Percentiles rank a stretch among this genome's conserved stretches.
Conservation (phyloP, 2,113 vertebrate species). For the Platysternon megacephalum region DNA sequence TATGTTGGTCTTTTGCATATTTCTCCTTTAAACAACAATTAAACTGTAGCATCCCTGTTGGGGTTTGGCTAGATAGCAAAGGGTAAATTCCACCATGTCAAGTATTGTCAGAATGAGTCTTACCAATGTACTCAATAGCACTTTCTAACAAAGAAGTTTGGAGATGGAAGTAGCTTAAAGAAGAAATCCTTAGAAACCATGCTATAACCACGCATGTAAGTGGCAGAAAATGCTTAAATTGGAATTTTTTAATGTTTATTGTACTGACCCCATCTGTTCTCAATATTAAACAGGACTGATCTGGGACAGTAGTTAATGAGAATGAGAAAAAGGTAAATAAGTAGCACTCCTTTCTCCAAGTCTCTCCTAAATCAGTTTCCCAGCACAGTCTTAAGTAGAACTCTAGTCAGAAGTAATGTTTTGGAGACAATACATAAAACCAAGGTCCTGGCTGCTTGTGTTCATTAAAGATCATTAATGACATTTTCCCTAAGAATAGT, state of each 20-base stretch:
- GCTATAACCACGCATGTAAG: neutral
- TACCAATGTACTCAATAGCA: neutral
- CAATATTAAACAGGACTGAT: neutral
- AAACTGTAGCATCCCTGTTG: neutral
- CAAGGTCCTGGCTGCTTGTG: neutral
- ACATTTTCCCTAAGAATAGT: neutral
- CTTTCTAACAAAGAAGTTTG: neutral
- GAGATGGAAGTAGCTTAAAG: neutral
- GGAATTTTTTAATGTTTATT: neutral
- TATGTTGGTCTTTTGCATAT: neutral
- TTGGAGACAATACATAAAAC: neutral
- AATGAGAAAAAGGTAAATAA: neutral
- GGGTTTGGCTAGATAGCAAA: neutral
- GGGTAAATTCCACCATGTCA: neutral
- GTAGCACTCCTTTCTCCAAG: neutral
- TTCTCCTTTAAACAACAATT: neutral
- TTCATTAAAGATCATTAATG: neutral
- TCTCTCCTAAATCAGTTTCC: neutral
- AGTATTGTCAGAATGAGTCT: neutral
- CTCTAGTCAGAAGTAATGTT: neutral
- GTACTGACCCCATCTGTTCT: neutral
- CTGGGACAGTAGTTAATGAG: neutral
- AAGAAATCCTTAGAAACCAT: neutral
- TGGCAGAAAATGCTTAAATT: neutral
- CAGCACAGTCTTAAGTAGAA: neutral